A percentile compares a stretch with the other conserved stretches of the same genome.
Conservation (phyloP, 37 sponge, comb jelly and placozoan species). For the Beroe ovata region DNA sequence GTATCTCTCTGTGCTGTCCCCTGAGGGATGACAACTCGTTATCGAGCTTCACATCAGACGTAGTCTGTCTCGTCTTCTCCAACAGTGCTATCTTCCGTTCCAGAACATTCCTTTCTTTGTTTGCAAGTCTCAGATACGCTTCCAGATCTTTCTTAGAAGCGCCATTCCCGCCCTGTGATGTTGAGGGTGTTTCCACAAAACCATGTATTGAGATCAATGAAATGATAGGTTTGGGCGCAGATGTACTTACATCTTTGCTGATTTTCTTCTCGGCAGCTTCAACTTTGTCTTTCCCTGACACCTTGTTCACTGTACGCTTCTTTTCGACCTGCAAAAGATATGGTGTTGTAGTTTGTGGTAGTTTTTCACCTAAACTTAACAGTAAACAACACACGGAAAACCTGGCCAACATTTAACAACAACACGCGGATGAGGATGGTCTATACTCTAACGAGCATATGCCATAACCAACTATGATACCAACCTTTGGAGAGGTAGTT, state of each 20-base stretch:
- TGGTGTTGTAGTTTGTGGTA: not conserved
- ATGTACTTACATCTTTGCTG: slow-evolving; percentile 17
- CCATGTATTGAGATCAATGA: too few species aligned
- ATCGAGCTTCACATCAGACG: slow-evolving; percentile 22
- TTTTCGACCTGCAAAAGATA: slow-evolving; percentile 8
- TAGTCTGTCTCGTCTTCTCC: slow-evolving; percentile 60
- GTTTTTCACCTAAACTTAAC: too few species aligned
- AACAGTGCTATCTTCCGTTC: slow-evolving; percentile 62
- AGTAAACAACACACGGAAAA: too few species aligned
- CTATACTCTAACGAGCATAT: too few species aligned
- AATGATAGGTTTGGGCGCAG: too few species aligned
- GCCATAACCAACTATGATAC: too few species aligned
- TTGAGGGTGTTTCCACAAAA: not conserved
- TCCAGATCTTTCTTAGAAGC: slow-evolving; percentile 48
- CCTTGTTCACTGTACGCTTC: not conserved
- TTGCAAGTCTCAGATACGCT: slow-evolving; percentile 26
- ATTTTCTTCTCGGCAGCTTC: slow-evolving; percentile 58
- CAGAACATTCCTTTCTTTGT: slow-evolving; percentile 63
- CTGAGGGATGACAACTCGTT: slow-evolving; percentile 38
- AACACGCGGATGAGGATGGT: too few species aligned
- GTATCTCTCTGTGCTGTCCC: slow-evolving; percentile 37
- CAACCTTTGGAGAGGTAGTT: too few species aligned
- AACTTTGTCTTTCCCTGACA: slow-evolving; percentile 9
- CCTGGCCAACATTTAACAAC: too few species aligned
- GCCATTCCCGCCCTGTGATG: not conserved